A percentile compares a stretch with the other conserved stretches of the same genome.
phyloP scores from a whole-genome alignment of 2,113 vertebrate genomes.

The Castor canadensis region DNA sequence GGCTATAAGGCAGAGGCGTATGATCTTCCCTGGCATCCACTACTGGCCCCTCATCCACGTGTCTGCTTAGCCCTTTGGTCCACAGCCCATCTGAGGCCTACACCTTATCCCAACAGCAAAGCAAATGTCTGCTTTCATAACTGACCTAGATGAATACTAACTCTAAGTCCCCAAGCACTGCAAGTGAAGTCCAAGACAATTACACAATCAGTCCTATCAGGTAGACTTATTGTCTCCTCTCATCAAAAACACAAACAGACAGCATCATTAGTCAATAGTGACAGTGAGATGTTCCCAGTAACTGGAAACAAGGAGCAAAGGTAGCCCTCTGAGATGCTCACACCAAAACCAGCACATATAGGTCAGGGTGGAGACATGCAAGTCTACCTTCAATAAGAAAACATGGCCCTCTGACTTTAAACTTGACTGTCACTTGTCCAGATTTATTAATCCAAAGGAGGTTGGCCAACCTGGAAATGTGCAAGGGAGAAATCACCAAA shows the following conservation, averaged over 20 bases:
- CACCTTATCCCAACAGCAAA: not conserved
- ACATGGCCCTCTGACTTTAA: not conserved
- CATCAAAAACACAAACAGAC: not conserved
- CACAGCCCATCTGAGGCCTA: not conserved
- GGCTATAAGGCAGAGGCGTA: not conserved
- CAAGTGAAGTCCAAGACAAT: too few relatives aligned
- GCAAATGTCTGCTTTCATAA: not conserved
- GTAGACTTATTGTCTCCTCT: too few relatives aligned
- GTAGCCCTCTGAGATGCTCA: rapidly evolving
- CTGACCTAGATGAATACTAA: not conserved
- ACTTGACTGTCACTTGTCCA: not conserved
- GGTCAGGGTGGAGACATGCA: not conserved
- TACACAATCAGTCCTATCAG: too few relatives aligned
- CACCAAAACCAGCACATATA: too few relatives aligned
- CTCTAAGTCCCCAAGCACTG: not conserved
- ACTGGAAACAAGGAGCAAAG: not conserved
- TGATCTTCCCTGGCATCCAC: not conserved
- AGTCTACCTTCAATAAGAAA: not conserved
- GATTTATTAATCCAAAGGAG: not conserved
- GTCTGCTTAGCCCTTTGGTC: not conserved
- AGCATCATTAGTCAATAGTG: not conserved
- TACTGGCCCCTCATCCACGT: not conserved
- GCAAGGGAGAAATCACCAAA: not conserved
- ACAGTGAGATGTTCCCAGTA: not conserved
- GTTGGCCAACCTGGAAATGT: not conserved